Base-by-base conservation (phyloP, 2,797 vertebrate genomes). In the Tragelaphus oryx region DNA sequence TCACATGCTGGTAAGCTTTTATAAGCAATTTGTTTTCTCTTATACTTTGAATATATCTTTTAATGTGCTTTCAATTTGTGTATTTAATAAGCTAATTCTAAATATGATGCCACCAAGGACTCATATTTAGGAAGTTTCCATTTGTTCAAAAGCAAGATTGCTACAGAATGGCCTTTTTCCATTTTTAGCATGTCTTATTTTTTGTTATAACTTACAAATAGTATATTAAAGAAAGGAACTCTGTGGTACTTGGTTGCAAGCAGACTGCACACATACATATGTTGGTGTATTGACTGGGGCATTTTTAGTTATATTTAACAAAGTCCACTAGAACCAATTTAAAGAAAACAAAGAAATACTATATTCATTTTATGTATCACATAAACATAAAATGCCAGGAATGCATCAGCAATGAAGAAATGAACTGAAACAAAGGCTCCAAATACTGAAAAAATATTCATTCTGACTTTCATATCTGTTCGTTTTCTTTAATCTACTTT, bases 11-110 rank as follows among this genome's bases (percentile, higher is more conserved):
- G 33, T 81, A 74, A 89, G 71, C 22, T 59, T 90, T 92, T 74
- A 13, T 33, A 75, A 76, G 28, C 48, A 94, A 89, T 95, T 90
- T 78, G 9, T 94, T 95, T 89, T 96, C 78, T 89, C 71, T 92
- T 55, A 52, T 4, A 62, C 30, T 85, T 91, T 74, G 68, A 74
- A 89, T 86, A n/a, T 24, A n/a, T 60, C 55, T 89, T 92, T 81
- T 44, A 78, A 2, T 54, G 28, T 83, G 30, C 22, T 93, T 87
- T 92, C 41, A 60, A 57, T 68, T 86, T 82, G 11, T 55, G 12
- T 26, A 33, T 54, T 93, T 94, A 91, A 50, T 60, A 68, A 80
- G 4, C 22, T 75, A 20, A 3, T 88, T 87, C 24, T 79, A 90
- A 82, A 60, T 82, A 12, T 59, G 54, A 88, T n/a, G 9, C n/a